Percentiles rank a stretch among this genome's conserved stretches.
Evolutionary conservation across 2,888 invertebrate genomes (phyloP).

Genomic region (Calliopum simillimum): DNA sequence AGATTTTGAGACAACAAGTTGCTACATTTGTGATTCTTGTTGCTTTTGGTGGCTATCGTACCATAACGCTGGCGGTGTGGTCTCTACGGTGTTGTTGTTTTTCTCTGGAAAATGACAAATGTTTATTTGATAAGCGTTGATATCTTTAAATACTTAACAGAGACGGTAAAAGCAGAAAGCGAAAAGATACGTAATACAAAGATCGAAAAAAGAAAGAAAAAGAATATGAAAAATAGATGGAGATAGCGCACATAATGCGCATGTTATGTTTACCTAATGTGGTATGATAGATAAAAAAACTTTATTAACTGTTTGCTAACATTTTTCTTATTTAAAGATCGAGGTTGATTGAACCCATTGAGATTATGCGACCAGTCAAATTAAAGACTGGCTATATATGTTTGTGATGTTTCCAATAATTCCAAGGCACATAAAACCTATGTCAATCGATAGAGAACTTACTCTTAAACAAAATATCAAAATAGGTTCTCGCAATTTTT

Average conservation of each 20-base stretch:
- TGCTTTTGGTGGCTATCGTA: background rate
- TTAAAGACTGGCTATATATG: conserved; percentile 39
- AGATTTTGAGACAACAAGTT: conserved; percentile 21
- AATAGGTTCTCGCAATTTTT: no score
- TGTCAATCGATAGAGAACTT: no score
- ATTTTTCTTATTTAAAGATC: no score
- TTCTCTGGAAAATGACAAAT: conserved; percentile 11
- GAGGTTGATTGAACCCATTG: no score
- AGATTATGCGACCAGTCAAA: no score
- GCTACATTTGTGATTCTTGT: background rate
- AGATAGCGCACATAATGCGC: background rate
- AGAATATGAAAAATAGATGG: background rate
- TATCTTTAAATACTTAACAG: no score
- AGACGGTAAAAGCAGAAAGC: background rate
- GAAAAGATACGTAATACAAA: background rate
- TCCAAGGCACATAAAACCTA: no score
- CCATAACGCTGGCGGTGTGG: background rate
- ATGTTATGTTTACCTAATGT: conserved; percentile 7
- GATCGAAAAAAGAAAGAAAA: background rate
- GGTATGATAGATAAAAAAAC: no score
- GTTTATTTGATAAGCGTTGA: conserved; percentile 16
- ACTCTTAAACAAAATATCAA: no score
- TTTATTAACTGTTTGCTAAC: no score
- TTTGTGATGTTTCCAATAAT: conserved; percentile 48
- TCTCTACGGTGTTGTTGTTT: background rate